phyloP scores from a whole-genome alignment of 2,113 vertebrate genomes.

The Falcunculus frontatus region DNA sequence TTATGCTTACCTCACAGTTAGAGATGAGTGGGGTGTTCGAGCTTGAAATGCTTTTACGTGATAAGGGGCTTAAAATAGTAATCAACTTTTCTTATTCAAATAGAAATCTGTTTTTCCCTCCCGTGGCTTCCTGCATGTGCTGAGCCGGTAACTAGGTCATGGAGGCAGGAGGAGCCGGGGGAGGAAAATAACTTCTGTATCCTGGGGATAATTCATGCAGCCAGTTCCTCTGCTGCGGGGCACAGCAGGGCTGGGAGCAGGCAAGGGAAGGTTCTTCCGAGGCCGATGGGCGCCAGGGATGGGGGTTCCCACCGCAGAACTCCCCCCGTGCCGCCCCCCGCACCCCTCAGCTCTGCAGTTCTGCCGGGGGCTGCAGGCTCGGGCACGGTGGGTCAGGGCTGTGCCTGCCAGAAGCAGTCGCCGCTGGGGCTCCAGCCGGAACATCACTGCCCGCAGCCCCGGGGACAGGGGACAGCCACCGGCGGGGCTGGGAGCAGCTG shows the following conservation, averaged over 20 bases:
- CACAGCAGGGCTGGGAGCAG: rapidly evolving
- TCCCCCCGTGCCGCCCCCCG: rapidly evolving
- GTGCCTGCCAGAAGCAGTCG: rapidly evolving
- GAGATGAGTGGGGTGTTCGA: not conserved
- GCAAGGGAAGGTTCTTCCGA: rapidly evolving
- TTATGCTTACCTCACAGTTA: not conserved
- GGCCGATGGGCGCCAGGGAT: not conserved
- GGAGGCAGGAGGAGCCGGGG: not conserved
- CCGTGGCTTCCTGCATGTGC: not conserved
- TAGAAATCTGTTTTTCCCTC: not conserved
- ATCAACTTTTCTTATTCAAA: slow-evolving; percentile 20
- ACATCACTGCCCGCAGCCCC: rapidly evolving
- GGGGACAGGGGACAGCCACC: too few species aligned
- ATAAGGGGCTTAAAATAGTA: slow-evolving; percentile 38
- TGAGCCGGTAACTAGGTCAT: slow-evolving; percentile 26
- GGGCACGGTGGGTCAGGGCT: rapidly evolving
- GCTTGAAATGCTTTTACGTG: not conserved
- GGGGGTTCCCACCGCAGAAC: not conserved
- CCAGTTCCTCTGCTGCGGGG: rapidly evolving
- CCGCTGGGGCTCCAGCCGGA: not conserved
- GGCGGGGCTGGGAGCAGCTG: not conserved
- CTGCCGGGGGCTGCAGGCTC: not conserved
- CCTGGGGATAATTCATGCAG: not conserved
- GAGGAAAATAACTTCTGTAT: not conserved
- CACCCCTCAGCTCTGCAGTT: rapidly evolving